Evolutionary conservation across 2,113 vertebrate genomes (phyloP), one percentile per base, ranked within the genome.

Genomic region (Ailurus styani): DNA sequence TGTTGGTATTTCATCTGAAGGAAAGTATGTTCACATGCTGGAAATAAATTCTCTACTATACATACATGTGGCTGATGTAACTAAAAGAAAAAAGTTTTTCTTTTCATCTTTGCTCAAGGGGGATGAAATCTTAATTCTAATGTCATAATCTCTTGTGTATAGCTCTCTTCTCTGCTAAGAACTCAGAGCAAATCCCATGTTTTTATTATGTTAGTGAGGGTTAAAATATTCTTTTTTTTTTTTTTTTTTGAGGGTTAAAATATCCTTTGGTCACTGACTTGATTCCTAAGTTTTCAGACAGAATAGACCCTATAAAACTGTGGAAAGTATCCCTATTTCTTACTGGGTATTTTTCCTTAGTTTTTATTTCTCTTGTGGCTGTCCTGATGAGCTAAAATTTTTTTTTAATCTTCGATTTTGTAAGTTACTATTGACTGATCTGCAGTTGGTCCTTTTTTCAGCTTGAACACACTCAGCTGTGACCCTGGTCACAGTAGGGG

Each of bases 1-100:
- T 93, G 99, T 99, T 98, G 99, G 99, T 98, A 99, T 99, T 98
- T 99, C 99, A 98, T 99, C 99, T 97, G 99, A 99, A 6, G 98
- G 99, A 99, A 99, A 99, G 99, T 99, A 99, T 99, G 99, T 99
- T 60, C 68, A 95, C 29, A 14, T 42, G 40, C 72, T 85, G 4
- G 1, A 52, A 90, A 54, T 87, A 79, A 60, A 31, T 90, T 79
- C 34, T 94, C 21, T 96, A 37, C 18, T 68, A 14, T 54, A 34
- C 42, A 42, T 91, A 87, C 31, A 64, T 78, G 42, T 90, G 81
- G 52, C 54, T 75, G 25, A 64, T 82, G 1, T 93, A 77, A 93
- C 93, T 86, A 75, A 75, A 89, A 73, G 45, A 66, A 91, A 83
- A 87, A 84, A 52, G 31, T 45, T 50, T 50, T 17, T 54, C 66